These are phyloP conservation scores for Drosophila affinis DNA, from an alignment of 2,888 invertebrate genomes.

Conservation along the genomic window DNA sequence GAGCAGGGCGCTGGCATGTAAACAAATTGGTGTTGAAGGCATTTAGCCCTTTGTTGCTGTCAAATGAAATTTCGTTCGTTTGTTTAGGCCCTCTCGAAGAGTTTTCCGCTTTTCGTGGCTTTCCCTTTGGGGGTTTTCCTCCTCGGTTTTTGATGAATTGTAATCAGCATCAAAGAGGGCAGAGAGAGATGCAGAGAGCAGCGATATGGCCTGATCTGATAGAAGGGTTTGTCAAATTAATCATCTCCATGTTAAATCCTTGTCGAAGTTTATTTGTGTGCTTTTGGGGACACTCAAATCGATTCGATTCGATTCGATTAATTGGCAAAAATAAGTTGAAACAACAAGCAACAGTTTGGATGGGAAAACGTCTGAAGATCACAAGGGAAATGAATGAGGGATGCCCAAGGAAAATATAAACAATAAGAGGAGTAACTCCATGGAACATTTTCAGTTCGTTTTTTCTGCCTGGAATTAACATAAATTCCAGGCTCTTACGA, in stretches of 20 bases:
- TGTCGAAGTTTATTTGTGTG: slow-evolving; percentile 21
- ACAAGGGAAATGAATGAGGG: not conserved
- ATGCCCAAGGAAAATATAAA: too few relatives aligned
- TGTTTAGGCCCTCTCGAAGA: slow-evolving; percentile 54
- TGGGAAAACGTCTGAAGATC: slow-evolving; percentile 1
- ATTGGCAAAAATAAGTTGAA: slow-evolving; percentile 13
- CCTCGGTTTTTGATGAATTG: slow-evolving; percentile 66
- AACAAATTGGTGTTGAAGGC: slow-evolving; percentile 74
- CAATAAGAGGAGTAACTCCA: too few relatives aligned
- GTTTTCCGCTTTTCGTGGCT: slow-evolving; percentile 26
- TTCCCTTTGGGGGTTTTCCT: not conserved
- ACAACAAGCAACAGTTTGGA: slow-evolving; percentile 29
- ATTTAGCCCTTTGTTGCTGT: slow-evolving; percentile 55
- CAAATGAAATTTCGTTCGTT: slow-evolving; percentile 57
- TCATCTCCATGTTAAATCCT: slow-evolving; percentile 48
- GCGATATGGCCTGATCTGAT: not conserved
- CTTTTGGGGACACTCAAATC: not conserved
- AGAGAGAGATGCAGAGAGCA: not conserved
- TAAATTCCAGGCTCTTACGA: too few relatives aligned
- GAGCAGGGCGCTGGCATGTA: slow-evolving; percentile 57
- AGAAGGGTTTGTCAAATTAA: slow-evolving; percentile 50
- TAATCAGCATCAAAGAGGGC: slow-evolving; percentile 69
- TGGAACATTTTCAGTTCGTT: too few relatives aligned
- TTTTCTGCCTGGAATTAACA: too few relatives aligned
- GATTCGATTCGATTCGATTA: slow-evolving; percentile 30